Evolutionary conservation across 2,888 invertebrate genomes (phyloP), one percentile per base, ranked within the genome.

Genomic region (Polyommatus icarus): DNA sequence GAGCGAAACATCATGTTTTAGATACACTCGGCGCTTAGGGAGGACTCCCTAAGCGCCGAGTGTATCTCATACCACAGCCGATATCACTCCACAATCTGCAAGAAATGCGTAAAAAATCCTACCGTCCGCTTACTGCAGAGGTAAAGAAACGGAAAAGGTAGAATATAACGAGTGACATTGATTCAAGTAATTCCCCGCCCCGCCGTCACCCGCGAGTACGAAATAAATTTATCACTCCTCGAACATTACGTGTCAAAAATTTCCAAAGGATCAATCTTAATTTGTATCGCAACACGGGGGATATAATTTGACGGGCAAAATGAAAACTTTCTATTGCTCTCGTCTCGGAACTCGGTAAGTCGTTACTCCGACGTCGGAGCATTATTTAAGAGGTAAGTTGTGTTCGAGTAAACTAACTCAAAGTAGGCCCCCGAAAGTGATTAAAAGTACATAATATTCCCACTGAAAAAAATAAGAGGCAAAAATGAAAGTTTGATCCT

Each of bases 341-440:
- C 86, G 84, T 87, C 85, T 83, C 80, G 77, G 79, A 85, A 81
- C 85, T 84, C 77, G 71, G 73, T 24, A 79, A 84, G 85, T 84
- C 85, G 76, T 77, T 79, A 81, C 80, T 80, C 77, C 72, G 76
- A 80, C 78, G 80, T 82, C 80, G 82, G 72, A 77, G 32, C 59
- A 73, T 73, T 83, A 83, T 88, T 88, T 87, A 88, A 89, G 85
- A 87, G 86, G 83, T 82, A 87, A 88, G 87, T 88, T 88, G 75
- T 75, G 77, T 54, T 75, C 50, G 18, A 29, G 75, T 75, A 29
- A 54, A 75, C 50, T 54, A 75, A 75, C 46, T 75, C 24, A 12
- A 24, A 75, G 73, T 12, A 73, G 29, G 50, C 46, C 20, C 46
- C 20, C 50, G 50, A 50, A 75, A 75, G 75, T 75, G 24, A 75